Evolutionary conservation across 2,888 invertebrate species (phyloP), one percentile per base, ranked within the genome.

Genomic region (Calliphora vomitoria): DNA sequence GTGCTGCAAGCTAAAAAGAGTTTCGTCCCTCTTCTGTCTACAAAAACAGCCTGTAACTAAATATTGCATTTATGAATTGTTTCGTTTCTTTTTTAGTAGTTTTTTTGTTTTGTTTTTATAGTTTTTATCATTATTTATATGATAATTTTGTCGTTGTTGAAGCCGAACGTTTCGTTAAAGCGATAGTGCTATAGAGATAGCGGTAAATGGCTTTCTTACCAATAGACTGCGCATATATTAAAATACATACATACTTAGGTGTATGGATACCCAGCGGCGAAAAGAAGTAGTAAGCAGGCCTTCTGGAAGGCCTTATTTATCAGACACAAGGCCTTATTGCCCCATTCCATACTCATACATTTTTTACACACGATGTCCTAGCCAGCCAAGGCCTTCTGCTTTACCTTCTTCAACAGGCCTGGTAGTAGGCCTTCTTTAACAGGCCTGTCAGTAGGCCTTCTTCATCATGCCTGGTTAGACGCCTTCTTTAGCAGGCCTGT

Each of bases 101-200:
- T 31, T n/a, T 15, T 4, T n/a, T 25, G 4, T 50, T 66, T 75
- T 44, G 18, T 15, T 74, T 50, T 66, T 58, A 35, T 72, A 60
- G 50, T n/a, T 82, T 82, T 82, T 87, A 87, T 87, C 87, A 87
- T 76, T 79, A 82, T 87, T 86, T 58, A 82, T 87, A 87, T 87
- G 87, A 87, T 87, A 87, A 87, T 87, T 85, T 85, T 79, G 64
- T 69, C 79, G 87, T 79, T 85, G 82, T 79, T 85, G 87, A 85
- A 79, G 85, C 82, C 78, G 75, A 87, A 85, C 82, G 87, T 82
- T 78, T 74, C 78, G 81, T 72, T 64, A 68, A 82, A 78, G 81
- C 82, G 85, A 82, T 87, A 87, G 79, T 85, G 87, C 79, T 82
- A 60, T 58, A 85, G 69, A 85, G 82, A 87, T 87, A 87, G 87